phyloP scores from a whole-genome alignment of 2,797 vertebrate genomes.

The Sebastes cheni region DNA sequence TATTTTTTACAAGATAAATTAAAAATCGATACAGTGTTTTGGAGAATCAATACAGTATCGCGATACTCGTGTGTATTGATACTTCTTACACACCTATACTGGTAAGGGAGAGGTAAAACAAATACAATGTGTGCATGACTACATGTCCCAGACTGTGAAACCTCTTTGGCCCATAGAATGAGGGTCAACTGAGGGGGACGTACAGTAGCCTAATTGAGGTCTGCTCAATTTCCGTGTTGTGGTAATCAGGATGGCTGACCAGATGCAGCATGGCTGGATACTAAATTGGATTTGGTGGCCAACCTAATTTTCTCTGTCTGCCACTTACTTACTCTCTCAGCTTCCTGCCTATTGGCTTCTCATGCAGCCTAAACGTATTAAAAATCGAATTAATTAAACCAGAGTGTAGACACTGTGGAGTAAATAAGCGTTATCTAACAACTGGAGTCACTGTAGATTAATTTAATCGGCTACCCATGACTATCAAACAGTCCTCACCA shows the following conservation, averaged over 20 bases:
- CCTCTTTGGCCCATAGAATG: not conserved
- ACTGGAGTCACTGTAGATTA: not conserved
- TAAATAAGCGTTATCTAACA: not conserved
- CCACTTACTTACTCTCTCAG: not conserved
- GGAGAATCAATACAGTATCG: no score
- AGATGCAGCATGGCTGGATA: slow-evolving; percentile 59
- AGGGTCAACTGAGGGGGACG: slow-evolving; percentile 29
- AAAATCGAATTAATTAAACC: not conserved
- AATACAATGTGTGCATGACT: not conserved
- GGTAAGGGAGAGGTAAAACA: not conserved
- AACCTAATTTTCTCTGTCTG: slow-evolving; percentile 37
- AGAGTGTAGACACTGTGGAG: not conserved
- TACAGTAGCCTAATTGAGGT: slow-evolving; percentile 17
- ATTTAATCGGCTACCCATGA: not conserved
- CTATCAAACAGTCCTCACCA: not conserved
- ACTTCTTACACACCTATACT: not conserved
- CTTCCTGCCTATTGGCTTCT: not conserved
- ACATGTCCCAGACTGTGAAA: slow-evolving; percentile 1
- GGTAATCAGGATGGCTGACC: slow-evolving; percentile 32
- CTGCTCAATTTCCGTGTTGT: slow-evolving; percentile 10
- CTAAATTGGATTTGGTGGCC: slow-evolving; percentile 65
- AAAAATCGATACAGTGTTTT: no score
- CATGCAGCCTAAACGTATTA: not conserved
- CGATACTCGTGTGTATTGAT: no score
- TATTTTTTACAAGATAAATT: no score